Evolutionary conservation across 2,888 invertebrate species (phyloP).

Genomic region (Hirtodrosophila histrioides): DNA sequence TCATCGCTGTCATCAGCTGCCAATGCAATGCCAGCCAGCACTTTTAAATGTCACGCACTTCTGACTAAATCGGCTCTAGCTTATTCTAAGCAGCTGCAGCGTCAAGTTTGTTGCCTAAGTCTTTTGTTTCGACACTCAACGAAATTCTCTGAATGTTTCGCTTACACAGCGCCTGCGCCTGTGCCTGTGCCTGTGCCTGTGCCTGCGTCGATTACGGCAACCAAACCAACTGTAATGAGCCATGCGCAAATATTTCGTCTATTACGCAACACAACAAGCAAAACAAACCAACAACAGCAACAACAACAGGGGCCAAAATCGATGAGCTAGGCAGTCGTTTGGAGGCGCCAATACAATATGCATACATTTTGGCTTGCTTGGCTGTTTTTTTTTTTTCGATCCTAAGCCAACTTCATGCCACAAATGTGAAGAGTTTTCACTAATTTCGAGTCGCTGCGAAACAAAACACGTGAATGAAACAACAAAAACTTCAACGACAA

Average conservation of each 20-base stretch:
- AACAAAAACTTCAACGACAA: slow-evolving; percentile 40
- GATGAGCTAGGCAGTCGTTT: slow-evolving; percentile 48
- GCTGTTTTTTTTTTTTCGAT: slow-evolving; percentile 28
- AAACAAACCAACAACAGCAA: slow-evolving; percentile 30
- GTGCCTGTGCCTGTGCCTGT: slow-evolving; percentile 21
- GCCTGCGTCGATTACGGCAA: slow-evolving; percentile 67
- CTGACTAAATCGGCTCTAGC: slow-evolving; percentile 15
- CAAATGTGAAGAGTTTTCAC: slow-evolving; percentile 77
- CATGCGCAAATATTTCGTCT: slow-evolving; percentile 78
- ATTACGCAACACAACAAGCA: slow-evolving; percentile 60
- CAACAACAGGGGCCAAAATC: slow-evolving; percentile 41
- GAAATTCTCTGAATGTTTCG: slow-evolving; percentile 63
- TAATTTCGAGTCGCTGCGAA: slow-evolving; percentile 73
- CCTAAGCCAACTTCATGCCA: slow-evolving; percentile 64
- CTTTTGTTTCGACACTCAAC: slow-evolving; percentile 68
- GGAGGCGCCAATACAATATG: slow-evolving; percentile 70
- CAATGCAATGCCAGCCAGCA: slow-evolving; percentile 33
- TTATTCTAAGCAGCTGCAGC: slow-evolving; percentile 39
- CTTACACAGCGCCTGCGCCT: slow-evolving; percentile 33
- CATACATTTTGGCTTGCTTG: slow-evolving; percentile 62
- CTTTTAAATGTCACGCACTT: slow-evolving; percentile 57
- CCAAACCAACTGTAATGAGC: slow-evolving; percentile 72
- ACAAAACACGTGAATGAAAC: slow-evolving; percentile 74
- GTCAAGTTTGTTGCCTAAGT: slow-evolving; percentile 65
- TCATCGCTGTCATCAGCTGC: slow-evolving; percentile 61